A percentile compares a stretch with the other conserved stretches of the same genome.
Conservation (phyloP, 1,140 invertebrate species). For the Acarapis woodi region DNA sequence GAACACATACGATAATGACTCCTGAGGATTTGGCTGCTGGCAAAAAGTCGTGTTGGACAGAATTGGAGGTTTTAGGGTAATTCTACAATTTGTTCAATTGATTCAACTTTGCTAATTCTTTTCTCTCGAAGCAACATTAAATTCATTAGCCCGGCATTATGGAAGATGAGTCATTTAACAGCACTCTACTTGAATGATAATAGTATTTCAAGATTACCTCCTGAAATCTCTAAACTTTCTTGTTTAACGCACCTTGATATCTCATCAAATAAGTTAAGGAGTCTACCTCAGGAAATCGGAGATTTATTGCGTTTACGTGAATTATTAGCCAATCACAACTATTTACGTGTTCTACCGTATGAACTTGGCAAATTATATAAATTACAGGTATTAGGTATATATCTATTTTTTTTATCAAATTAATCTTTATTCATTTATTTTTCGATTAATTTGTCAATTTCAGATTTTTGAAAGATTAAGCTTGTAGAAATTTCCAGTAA, state of each 20-base stretch:
- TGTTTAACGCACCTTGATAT: conserved; percentile 65
- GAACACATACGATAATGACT: conserved; percentile 67
- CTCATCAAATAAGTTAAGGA: conserved; percentile 71
- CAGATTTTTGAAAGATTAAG: too few relatives aligned
- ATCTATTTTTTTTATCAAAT: conserved; percentile 1
- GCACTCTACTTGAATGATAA: conserved; percentile 84
- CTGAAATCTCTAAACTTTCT: conserved; percentile 50
- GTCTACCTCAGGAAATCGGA: conserved; percentile 73
- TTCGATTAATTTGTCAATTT: too few relatives aligned
- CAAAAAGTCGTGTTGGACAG: conserved; percentile 48
- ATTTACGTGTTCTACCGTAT: conserved; percentile 65
- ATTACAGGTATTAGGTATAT: conserved; percentile 33
- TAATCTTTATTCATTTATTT: too few relatives aligned
- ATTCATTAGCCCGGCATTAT: conserved; percentile 63
- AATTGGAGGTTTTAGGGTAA: conserved; percentile 20
- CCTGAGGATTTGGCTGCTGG: conserved; percentile 61
- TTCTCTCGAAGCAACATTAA: conserved; percentile 46
- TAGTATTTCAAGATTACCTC: conserved; percentile 49
- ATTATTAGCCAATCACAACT: conserved; percentile 74
- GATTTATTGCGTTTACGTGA: conserved; percentile 78
- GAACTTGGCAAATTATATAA: conserved; percentile 94
- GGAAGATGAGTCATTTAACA: conserved; percentile 64
- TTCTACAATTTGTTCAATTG: conserved; percentile 16
- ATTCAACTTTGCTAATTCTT: conserved; percentile 18
- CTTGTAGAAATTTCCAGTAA: too few relatives aligned